Evolutionary conservation across 2,888 invertebrate species (phyloP).

Genomic region (Carterocephalus palaemon): DNA sequence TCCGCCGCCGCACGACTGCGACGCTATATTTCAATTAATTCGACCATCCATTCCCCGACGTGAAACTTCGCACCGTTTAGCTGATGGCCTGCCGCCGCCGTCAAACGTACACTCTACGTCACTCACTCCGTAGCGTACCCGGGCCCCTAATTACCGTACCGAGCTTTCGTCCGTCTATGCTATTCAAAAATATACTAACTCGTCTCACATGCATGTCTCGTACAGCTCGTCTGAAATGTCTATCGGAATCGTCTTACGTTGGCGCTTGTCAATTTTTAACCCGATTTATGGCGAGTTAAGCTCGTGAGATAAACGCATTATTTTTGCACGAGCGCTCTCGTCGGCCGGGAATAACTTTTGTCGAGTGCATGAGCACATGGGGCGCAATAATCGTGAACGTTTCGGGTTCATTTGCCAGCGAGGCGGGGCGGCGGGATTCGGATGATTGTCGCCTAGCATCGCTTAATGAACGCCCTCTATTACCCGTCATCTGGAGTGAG

Average conservation of each 20-base stretch:
- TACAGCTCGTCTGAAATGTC: slow-evolving; percentile 10
- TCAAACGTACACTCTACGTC: slow-evolving; percentile 41
- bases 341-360: slow-evolving; percentile 40
- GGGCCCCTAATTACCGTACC: no score
- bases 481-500: slow-evolving; percentile 36
- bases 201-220: slow-evolving; percentile 18
- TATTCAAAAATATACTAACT: slow-evolving; percentile 31
- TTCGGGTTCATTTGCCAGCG: slow-evolving; percentile 48
- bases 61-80: slow-evolving; percentile 60
- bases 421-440: slow-evolving; percentile 32
- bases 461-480: slow-evolving; percentile 41
- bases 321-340: slow-evolving; percentile 10
- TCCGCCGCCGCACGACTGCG: slow-evolving; percentile 50
- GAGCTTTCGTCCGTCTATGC: slow-evolving; percentile 30
- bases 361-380: slow-evolving; percentile 40
- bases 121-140: slow-evolving; percentile 29
- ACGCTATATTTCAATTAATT: slow-evolving; percentile 77
- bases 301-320: slow-evolving; percentile 31
- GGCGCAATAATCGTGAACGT: slow-evolving; percentile 50
- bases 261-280: slow-evolving; percentile 48
- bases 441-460: slow-evolving; percentile 38
- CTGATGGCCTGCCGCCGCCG: slow-evolving; percentile 49
- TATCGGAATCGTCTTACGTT: slow-evolving; percentile 1
- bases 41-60: slow-evolving; percentile 64
- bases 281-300: slow-evolving; percentile 59